phyloP scores from a whole-genome alignment of 2,113 vertebrate species.

The Glareola pratincola region DNA sequence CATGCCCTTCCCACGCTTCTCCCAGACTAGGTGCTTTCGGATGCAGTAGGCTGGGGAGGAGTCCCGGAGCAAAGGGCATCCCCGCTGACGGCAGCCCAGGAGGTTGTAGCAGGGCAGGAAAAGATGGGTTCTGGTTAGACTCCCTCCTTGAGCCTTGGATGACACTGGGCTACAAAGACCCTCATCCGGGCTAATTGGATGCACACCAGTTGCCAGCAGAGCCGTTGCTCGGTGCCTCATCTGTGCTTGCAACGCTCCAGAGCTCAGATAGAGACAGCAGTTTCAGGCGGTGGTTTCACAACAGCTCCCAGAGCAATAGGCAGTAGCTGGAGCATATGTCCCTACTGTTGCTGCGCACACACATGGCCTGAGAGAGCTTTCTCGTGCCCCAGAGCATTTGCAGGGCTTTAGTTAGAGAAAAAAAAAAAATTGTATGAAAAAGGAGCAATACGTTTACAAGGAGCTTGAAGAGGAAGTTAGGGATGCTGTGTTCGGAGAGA shows the following conservation, averaged over 20 bases:
- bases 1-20: not conserved
- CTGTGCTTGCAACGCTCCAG: not conserved
- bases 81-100: not conserved
- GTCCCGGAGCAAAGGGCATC: not conserved
- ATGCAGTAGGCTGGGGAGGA: not conserved
- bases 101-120: not conserved
- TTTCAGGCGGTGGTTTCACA: not conserved
- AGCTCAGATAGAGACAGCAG: not conserved
- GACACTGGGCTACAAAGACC: not conserved
- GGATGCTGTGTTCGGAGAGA: not conserved
- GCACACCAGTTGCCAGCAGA: not conserved
- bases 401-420: not conserved
- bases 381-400: not conserved
- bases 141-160: not conserved
- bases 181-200: not conserved
- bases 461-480: not conserved
- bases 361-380: not conserved
- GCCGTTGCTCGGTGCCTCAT: fast-evolving
- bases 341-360: not conserved
- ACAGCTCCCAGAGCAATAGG: not conserved
- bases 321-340: not conserved
- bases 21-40: not conserved
- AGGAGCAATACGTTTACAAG: not conserved
- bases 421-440: not conserved
- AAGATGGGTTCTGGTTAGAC: not conserved